These are phyloP conservation scores for Emmelina monodactyla DNA, from an alignment of 2,888 invertebrate species.

Conservation along the genomic window DNA sequence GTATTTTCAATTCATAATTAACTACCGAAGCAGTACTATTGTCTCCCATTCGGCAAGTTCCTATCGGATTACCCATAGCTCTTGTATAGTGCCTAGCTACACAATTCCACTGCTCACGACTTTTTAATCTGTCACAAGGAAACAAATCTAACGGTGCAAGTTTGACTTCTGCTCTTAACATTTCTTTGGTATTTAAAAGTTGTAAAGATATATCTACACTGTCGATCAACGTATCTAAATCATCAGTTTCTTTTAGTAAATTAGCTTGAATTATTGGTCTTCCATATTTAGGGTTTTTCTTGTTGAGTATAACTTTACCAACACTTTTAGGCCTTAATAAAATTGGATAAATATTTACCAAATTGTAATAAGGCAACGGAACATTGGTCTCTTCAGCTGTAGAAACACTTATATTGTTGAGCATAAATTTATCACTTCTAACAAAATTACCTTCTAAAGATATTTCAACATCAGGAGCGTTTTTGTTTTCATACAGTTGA, in stretches of 20 bases:
- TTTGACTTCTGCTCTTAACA: conserved; percentile 50
- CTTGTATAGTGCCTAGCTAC: conserved; percentile 56
- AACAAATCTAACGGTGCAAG: conserved; percentile 51
- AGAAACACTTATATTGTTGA: conserved; percentile 48
- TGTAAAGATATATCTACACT: conserved; percentile 55
- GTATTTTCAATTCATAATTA: conserved; percentile 42
- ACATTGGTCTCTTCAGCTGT: conserved; percentile 44
- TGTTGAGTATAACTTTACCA: conserved; percentile 49
- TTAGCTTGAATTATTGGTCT: conserved; percentile 54
- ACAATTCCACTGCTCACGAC: conserved; percentile 59
- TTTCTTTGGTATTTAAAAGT: conserved; percentile 48
- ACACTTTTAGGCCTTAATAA: conserved; percentile 50
- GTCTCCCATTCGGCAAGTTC: conserved; percentile 55
- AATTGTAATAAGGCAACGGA: conserved; percentile 52
- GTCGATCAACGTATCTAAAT: conserved; percentile 49
- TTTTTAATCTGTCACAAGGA: conserved; percentile 47
- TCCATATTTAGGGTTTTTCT: conserved; percentile 54
- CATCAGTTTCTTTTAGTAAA: conserved; percentile 50
- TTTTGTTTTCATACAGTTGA: conserved; percentile 48
- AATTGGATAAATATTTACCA: conserved; percentile 48
- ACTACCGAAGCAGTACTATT: conserved; percentile 49
- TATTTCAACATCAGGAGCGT: conserved; percentile 51
- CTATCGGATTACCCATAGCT: conserved; percentile 51
- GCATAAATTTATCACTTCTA: conserved; percentile 55
- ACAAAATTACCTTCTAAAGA: conserved; percentile 51